phyloP scores from a whole-genome alignment of 2,797 vertebrate species.

The Squalus acanthias region DNA sequence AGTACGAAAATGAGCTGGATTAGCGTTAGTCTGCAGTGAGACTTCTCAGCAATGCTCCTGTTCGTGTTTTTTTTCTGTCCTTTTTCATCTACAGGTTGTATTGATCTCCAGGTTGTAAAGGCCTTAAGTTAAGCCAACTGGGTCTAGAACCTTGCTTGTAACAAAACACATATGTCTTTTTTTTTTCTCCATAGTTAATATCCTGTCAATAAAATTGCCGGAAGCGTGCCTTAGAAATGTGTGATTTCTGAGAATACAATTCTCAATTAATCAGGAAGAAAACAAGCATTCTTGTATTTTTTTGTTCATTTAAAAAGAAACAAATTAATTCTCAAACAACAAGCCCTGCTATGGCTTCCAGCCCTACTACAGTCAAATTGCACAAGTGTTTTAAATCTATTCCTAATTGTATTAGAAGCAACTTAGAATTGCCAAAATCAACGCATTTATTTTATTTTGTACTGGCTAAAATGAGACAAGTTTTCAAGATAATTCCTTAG shows the following conservation, averaged over 20 bases:
- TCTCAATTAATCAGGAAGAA: background rate
- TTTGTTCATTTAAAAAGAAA: background rate
- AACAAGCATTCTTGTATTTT: background rate
- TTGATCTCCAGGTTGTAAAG: background rate
- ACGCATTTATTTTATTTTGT: background rate
- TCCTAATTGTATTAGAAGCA: background rate
- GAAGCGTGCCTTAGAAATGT: background rate
- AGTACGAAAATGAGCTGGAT: background rate
- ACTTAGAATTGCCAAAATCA: background rate
- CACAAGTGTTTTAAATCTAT: background rate
- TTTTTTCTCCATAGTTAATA: background rate
- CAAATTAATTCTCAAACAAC: background rate
- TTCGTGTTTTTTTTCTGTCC: background rate
- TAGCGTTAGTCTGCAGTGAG: background rate
- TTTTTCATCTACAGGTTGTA: background rate
- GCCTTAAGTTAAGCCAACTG: background rate
- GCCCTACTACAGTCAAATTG: background rate
- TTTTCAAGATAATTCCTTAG: background rate
- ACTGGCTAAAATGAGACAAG: background rate
- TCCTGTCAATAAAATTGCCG: background rate
- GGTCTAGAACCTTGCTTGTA: background rate
- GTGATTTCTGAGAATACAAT: background rate
- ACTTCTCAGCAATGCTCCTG: background rate
- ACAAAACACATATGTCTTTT: background rate
- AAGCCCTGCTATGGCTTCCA: background rate